Evolutionary conservation across 2,797 vertebrate genomes (phyloP).

Genomic region (Ptychadena robeensis): DNA sequence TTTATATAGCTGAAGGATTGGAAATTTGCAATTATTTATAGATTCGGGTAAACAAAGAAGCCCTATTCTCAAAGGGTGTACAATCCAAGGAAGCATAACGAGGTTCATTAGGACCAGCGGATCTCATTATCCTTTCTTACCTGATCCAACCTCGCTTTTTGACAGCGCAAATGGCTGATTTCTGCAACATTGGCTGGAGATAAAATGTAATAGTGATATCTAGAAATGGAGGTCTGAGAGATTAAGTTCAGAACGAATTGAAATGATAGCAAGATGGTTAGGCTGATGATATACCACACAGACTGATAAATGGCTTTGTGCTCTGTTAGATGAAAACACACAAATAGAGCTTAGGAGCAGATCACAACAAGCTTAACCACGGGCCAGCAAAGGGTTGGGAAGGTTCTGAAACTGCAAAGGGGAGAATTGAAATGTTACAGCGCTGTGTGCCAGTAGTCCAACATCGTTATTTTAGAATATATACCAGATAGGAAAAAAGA

Average conservation of each 20-base stretch:
- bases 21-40: conserved; percentile 40
- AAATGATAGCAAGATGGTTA: conserved; percentile 63
- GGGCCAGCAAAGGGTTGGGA: background rate
- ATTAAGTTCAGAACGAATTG: conserved; percentile 66
- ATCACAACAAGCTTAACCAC: conserved; percentile 17
- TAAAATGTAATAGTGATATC: conserved; percentile 62
- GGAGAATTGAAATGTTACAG: background rate
- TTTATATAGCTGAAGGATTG: conserved; percentile 43
- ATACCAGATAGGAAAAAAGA: too few relatives aligned
- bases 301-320: conserved; percentile 42
- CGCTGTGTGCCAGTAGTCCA: too few relatives aligned
- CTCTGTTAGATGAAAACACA: conserved; percentile 16
- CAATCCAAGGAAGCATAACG: conserved; percentile 55
- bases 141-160: conserved; percentile 36
- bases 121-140: conserved; percentile 53
- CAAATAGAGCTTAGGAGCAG: background rate
- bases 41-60: conserved; percentile 62
- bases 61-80: conserved; percentile 63
- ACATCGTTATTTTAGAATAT: too few relatives aligned
- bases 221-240: conserved; percentile 65
- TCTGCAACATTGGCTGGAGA: conserved; percentile 54
- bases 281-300: conserved; percentile 45
- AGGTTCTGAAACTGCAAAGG: background rate
- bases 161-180: conserved; percentile 59
- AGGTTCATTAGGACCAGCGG: conserved; percentile 66